Conservation (phyloP, 1,140 invertebrate species). For the Zaprionus davidi region DNA sequence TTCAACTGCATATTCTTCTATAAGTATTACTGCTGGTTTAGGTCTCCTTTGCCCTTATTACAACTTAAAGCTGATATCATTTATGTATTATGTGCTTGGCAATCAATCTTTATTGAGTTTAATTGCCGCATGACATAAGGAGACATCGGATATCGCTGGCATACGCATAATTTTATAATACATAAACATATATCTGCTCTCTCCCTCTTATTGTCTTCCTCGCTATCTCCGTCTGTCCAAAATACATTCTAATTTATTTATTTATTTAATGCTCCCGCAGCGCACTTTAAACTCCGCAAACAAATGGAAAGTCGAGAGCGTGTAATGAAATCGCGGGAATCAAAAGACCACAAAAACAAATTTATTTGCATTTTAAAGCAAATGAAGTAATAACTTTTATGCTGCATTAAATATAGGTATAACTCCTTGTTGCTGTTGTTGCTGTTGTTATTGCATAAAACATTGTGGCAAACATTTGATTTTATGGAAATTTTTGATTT, state of each 20-base stretch:
- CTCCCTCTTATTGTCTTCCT: background rate
- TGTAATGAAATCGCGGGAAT: constrained; percentile 35
- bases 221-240: background rate
- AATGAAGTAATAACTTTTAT: constrained; percentile 82
- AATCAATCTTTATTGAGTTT: constrained; percentile 14
- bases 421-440: background rate
- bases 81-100: background rate
- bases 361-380: constrained; percentile 80
- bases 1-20: background rate
- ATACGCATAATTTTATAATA: background rate
- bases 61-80: background rate
- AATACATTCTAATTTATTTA: constrained; percentile 39
- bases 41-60: background rate
- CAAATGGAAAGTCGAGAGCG: background rate
- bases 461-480: constrained; percentile 65
- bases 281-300: background rate
- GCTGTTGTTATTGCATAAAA: constrained; percentile 29
- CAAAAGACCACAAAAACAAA: constrained; percentile 62
- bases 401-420: constrained; percentile 67
- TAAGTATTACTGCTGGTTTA: background rate
- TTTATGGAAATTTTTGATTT: constrained; percentile 81
- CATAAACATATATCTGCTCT: background rate
- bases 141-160: background rate
- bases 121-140: background rate
- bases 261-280: constrained; percentile 25